Conservation (phyloP, 2,888 invertebrate genomes). For the Pyrgus malvae region DNA sequence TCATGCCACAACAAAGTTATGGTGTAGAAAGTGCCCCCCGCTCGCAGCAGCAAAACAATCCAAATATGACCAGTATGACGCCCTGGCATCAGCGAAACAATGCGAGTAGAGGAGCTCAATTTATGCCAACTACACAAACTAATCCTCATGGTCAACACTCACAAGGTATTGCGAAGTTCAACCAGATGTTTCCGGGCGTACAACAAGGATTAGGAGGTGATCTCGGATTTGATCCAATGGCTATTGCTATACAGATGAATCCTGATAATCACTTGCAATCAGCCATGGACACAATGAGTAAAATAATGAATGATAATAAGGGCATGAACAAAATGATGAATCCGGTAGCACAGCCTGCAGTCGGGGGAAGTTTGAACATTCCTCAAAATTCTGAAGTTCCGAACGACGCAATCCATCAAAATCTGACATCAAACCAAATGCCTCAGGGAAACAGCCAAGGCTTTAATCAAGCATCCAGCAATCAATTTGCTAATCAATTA, state of each 20-base stretch:
- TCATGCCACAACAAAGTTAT: too few relatives aligned
- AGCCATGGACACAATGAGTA: constrained; percentile 58
- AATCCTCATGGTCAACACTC: constrained; percentile 51
- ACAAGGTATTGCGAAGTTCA: constrained; percentile 61
- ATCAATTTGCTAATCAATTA: background rate
- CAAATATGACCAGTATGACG: constrained; percentile 14
- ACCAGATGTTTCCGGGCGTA: constrained; percentile 70
- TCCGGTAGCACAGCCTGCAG: constrained; percentile 36
- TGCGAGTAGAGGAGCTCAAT: constrained; percentile 37
- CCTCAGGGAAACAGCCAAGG: too few relatives aligned
- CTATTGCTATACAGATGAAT: constrained; percentile 74
- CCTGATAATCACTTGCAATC: constrained; percentile 63
- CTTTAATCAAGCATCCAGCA: too few relatives aligned
- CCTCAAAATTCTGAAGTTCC: constrained; percentile 23
- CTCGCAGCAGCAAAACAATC: background rate
- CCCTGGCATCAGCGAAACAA: constrained; percentile 6
- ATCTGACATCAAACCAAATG: constrained; percentile 12
- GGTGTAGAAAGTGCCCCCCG: too few relatives aligned
- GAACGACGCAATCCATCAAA: constrained; percentile 5
- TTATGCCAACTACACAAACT: constrained; percentile 27
- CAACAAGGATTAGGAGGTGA: constrained; percentile 53
- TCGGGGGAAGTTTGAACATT: constrained; percentile 17
- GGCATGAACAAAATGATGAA: constrained; percentile 28
- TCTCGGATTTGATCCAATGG: constrained; percentile 72
- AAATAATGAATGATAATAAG: constrained; percentile 50